Conservation (phyloP, 2,888 invertebrate species). For the Macaria notata region DNA sequence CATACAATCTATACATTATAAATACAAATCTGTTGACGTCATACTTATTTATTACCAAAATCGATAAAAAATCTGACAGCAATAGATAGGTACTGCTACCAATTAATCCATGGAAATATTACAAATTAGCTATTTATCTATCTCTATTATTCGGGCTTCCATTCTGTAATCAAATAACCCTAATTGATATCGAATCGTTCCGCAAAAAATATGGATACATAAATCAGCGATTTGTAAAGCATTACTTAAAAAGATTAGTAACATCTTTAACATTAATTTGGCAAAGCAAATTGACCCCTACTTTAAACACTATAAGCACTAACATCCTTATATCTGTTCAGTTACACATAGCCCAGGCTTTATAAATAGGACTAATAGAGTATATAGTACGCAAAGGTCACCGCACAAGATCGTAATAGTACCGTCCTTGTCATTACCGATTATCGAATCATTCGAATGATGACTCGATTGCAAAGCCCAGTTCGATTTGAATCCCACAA, state of each 20-base stretch:
- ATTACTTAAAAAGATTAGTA: no score
- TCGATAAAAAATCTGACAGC: neutral
- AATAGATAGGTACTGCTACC: neutral
- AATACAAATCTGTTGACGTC: no score
- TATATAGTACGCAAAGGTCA: conserved; percentile 52
- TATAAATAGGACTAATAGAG: neutral
- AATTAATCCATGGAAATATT: neutral
- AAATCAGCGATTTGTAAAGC: neutral
- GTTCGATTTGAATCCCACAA: conserved; percentile 50
- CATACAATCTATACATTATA: no score
- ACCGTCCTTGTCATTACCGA: conserved; percentile 61
- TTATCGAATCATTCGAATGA: conserved; percentile 69
- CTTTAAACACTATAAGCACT: no score
- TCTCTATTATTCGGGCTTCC: conserved; percentile 8
- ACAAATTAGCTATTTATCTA: conserved; percentile 15
- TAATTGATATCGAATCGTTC: conserved; percentile 10
- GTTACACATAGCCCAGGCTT: no score
- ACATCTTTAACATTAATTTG: no score
- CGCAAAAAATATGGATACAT: conserved; percentile 22
- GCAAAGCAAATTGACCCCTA: no score
- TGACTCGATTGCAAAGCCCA: conserved; percentile 48
- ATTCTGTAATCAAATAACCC: conserved; percentile 12
- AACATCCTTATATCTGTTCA: no score
- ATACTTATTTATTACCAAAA: no score
- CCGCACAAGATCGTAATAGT: conserved; percentile 48